A percentile compares a stretch with the other conserved stretches of the same genome.
Conservation (phyloP, 1,140 invertebrate genomes). For the Macrocentrus cingulum region DNA sequence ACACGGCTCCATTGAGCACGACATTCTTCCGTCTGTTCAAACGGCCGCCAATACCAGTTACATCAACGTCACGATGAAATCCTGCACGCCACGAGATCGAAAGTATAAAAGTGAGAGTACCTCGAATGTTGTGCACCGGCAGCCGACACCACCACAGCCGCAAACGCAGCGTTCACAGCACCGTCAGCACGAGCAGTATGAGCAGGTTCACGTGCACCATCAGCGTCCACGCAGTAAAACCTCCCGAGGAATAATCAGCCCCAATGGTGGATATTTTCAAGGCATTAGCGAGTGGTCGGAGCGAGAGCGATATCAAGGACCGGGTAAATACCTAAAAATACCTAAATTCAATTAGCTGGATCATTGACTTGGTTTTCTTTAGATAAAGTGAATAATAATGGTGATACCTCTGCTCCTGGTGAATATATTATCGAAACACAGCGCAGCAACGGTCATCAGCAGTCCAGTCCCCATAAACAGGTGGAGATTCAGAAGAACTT, state of each 20-base stretch:
- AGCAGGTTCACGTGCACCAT: conserved; percentile 1
- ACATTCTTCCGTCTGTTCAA: conserved; percentile 43
- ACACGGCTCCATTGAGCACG: conserved; percentile 64
- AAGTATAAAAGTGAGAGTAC: conserved; percentile 29
- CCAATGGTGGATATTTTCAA: conserved; percentile 63
- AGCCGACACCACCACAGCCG: conserved; percentile 22
- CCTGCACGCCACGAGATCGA: conserved; percentile 50
- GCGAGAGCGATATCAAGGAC: conserved; percentile 61
- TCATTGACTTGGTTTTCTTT: conserved; percentile 8
- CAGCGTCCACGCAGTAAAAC: conserved; percentile 30
- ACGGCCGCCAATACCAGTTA: conserved; percentile 65
- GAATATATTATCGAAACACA: conserved; percentile 34
- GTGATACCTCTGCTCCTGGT: conserved; percentile 37
- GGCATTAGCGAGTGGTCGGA: conserved; percentile 79
- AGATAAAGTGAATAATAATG: conserved; percentile 42
- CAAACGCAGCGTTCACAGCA: conserved; percentile 46
- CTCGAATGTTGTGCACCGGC: conserved; percentile 19
- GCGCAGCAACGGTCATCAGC: conserved; percentile 35
- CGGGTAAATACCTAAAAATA: conserved; percentile 28
- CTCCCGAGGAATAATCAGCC: background rate
- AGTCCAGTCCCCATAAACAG: conserved; percentile 36
- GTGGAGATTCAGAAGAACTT: conserved; percentile 37
- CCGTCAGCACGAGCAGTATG: conserved; percentile 30
- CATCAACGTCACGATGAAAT: conserved; percentile 79
- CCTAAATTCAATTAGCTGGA: background rate